Evolutionary conservation across 2,113 vertebrate species (phyloP).

Genomic region (Acanthisitta chloris): DNA sequence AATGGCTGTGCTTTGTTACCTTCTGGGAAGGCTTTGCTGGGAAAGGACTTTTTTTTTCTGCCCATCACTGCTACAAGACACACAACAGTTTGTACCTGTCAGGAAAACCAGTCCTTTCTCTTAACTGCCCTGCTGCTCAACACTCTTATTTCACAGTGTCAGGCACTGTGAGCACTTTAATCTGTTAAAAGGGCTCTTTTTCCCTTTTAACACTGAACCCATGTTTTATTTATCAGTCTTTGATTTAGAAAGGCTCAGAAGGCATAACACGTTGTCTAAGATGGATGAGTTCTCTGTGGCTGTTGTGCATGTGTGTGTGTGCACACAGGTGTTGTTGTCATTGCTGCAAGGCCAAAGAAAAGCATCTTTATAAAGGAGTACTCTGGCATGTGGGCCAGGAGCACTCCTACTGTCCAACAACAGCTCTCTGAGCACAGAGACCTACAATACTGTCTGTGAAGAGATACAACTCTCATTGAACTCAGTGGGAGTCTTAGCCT

Average conservation of each 20-base stretch:
- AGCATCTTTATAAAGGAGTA: neutral
- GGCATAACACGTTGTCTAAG: constrained; percentile 48
- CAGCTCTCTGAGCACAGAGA: neutral
- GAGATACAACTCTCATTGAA: neutral
- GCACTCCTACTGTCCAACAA: neutral
- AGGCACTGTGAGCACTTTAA: constrained; percentile 64
- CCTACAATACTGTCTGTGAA: neutral
- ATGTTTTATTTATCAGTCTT: constrained; percentile 72
- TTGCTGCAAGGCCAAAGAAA: neutral
- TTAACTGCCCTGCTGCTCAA: constrained; percentile 44
- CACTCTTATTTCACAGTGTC: constrained; percentile 61
- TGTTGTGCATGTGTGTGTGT: neutral
- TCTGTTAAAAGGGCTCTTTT: constrained; percentile 65
- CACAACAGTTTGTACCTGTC: constrained; percentile 45
- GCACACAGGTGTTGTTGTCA: neutral
- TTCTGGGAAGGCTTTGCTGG: neutral
- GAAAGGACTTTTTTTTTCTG: neutral
- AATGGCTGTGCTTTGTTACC: neutral
- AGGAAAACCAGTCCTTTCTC: constrained; percentile 31
- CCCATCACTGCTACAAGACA: neutral
- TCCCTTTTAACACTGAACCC: constrained; percentile 43
- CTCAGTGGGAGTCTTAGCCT: neutral
- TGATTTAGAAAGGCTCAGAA: constrained; percentile 57
- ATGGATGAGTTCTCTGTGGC: neutral
- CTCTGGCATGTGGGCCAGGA: neutral